Evolutionary conservation across 2,113 vertebrate species (phyloP), one percentile per base, ranked within the genome.

Genomic region (Rynchops niger): DNA sequence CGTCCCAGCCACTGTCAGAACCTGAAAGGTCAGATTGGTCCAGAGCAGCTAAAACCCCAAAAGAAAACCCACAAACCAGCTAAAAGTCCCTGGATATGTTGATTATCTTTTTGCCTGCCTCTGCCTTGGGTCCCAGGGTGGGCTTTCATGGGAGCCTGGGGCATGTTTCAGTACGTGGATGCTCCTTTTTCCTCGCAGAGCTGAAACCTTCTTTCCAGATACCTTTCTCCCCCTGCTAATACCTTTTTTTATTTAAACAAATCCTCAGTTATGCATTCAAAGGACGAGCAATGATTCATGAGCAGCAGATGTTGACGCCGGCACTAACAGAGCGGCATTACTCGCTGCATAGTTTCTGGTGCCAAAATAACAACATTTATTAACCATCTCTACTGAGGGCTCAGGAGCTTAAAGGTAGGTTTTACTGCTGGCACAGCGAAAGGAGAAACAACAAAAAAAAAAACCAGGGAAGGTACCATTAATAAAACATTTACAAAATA

Each of bases 341-440:
- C 25, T 77, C 4, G 19, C 53, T 88, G 34, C 26, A 32, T 40
- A 30, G 29, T 82, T 87, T 93, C 87, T 92, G 59, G 59, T 86
- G 85, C 53, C 88, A 94, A 70, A 95, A 70, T 32, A 94, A 25
- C 42, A 81, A 45, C 49, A 19, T 58, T 69, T 88, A 88, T 93
- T 95, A 88, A 83, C 79, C 19, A 52, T 27, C 50, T 77, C 82
- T 45, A 25, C 90, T 42, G 29, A 77, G 27, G 62, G 40, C 49
- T 58, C 30, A 5, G 34, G 34, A 90, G 43, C 50, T 77, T 90
- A 69, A 36, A 94, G 49, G 58, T 26, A 79, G 58, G 16, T 77
- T 91, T 47, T 65, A 49, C 6, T 26, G 55, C 56, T 67, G 61
- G 72, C 27, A 42, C 15, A 30, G 34, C 5, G 7, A 88, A 91